Conservation (phyloP, 1,140 invertebrate species). For the Geopemphigus sp. region DNA sequence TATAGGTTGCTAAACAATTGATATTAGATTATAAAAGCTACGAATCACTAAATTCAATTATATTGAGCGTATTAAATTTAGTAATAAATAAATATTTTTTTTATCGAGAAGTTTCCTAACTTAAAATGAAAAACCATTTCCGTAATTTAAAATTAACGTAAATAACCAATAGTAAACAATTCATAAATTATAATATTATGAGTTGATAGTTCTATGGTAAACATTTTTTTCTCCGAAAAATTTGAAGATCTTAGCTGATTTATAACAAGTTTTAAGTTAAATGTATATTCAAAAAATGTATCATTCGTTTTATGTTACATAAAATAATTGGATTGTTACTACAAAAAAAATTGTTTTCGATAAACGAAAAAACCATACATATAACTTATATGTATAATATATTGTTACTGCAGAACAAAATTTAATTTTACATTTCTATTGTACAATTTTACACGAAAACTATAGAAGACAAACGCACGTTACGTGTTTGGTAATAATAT, state of each 20-base stretch:
- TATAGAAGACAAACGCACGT: background rate
- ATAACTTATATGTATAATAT: background rate
- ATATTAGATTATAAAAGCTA: background rate
- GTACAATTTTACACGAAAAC: too few relatives aligned
- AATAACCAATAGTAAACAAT: background rate
- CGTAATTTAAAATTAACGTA: background rate
- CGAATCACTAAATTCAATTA: background rate
- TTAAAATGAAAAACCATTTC: background rate
- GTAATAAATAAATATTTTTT: slow-evolving; percentile 20
- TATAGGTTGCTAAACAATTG: background rate
- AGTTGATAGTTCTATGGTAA: background rate
- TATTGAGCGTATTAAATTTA: background rate
- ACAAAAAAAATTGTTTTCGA: background rate
- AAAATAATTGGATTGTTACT: background rate
- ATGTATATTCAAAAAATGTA: background rate
- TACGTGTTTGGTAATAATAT: background rate
- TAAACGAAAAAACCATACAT: too few relatives aligned
- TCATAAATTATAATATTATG: background rate
- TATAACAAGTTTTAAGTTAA: background rate
- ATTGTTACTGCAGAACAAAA: background rate
- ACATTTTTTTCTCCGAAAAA: background rate
- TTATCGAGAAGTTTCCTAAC: background rate
- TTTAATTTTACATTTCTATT: too few relatives aligned
- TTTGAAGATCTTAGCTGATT: background rate
- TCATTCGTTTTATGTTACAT: background rate